A percentile compares a stretch with the other conserved stretches of the same genome.
These are phyloP conservation scores for Cheirogaleus major DNA, from an alignment of 2,797 vertebrate species.

Conservation along the genomic window DNA sequence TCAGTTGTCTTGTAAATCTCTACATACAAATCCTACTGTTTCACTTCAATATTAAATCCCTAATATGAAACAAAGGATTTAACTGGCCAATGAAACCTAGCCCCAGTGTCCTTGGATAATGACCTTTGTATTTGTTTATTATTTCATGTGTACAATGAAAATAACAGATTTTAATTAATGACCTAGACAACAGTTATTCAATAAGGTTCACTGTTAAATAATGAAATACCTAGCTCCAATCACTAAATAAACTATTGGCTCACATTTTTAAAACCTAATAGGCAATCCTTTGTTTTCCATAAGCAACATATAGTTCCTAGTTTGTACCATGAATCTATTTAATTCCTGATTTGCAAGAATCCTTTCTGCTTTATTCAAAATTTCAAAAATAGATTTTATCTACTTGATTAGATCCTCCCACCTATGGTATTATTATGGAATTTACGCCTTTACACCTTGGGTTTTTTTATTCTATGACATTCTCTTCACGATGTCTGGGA, in stretches of 20 bases:
- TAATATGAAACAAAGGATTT: background rate
- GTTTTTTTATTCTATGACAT: background rate
- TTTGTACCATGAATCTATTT: background rate
- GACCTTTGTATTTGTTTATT: background rate
- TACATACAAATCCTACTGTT: background rate
- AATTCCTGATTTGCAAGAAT: background rate
- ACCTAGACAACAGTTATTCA: background rate
- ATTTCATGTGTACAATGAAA: constrained; percentile 5
- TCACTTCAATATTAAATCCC: background rate
- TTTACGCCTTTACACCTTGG: background rate
- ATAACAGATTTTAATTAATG: constrained; percentile 6
- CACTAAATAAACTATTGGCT: constrained; percentile 17
- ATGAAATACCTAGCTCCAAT: constrained; percentile 1
- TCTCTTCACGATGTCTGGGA: background rate
- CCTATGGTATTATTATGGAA: background rate
- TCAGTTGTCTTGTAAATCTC: background rate
- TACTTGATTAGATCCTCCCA: background rate
- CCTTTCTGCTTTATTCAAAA: constrained; percentile 36
- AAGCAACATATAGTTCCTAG: background rate
- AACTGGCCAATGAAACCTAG: background rate
- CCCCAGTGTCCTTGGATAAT: background rate
- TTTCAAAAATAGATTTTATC: background rate
- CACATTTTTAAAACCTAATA: background rate
- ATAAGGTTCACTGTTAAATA: background rate
- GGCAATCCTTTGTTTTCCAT: background rate